phyloP scores from a whole-genome alignment of 2,113 vertebrate genomes.

The Nothocercus nigrocapillus region DNA sequence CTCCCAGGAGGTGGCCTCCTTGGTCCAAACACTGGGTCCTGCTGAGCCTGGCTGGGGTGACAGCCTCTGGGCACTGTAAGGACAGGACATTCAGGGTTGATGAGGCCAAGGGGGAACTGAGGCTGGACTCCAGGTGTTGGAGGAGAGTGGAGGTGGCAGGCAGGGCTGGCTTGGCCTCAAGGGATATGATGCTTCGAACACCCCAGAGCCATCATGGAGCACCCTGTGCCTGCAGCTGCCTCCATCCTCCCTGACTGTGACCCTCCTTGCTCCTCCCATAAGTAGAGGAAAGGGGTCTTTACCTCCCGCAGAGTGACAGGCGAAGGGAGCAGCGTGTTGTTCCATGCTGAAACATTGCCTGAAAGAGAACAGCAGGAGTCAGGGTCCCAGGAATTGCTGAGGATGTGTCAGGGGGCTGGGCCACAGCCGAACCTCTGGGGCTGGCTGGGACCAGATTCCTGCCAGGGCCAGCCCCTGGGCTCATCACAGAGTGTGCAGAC shows the following conservation, averaged over 20 bases:
- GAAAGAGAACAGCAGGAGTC: background rate
- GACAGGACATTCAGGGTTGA: background rate
- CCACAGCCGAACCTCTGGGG: too few species aligned
- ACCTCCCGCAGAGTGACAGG: background rate
- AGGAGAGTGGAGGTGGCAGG: too few species aligned
- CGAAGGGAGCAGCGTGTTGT: fast-evolving
- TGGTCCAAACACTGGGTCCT: conserved; percentile 59
- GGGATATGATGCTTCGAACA: background rate
- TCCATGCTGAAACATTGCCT: conserved; percentile 24
- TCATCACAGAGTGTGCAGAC: background rate
- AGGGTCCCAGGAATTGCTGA: background rate
- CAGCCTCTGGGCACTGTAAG: background rate
- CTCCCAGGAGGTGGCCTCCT: conserved; percentile 77
- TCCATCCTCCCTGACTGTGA: too few species aligned
- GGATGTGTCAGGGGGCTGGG: too few species aligned
- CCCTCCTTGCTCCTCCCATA: background rate
- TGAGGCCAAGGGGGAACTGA: background rate
- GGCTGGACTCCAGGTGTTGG: too few species aligned
- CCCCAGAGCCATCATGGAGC: background rate
- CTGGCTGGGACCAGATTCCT: too few species aligned
- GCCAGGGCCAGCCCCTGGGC: too few species aligned
- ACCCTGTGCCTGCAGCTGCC: background rate
- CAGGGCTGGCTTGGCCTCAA: background rate
- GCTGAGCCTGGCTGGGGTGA: conserved; percentile 56
- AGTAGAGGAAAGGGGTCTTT: background rate